These are phyloP conservation scores for Balanococcus diminutus DNA, from an alignment of 2,888 invertebrate species.

Conservation along the genomic window DNA sequence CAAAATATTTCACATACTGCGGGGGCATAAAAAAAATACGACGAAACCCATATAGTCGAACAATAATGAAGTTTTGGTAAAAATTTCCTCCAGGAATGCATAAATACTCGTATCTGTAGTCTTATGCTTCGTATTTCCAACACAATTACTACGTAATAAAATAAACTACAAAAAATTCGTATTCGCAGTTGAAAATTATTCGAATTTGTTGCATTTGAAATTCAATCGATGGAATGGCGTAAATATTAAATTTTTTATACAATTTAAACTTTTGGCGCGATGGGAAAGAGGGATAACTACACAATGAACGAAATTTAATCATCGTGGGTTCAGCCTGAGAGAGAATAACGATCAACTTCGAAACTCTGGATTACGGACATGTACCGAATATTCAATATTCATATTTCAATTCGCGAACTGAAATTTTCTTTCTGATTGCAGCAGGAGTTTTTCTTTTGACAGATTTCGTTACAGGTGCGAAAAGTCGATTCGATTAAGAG, in stretches of 20 bases:
- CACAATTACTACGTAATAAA: too few species aligned
- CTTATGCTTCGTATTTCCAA: too few species aligned
- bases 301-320: constrained; percentile 1
- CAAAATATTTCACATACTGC: background rate
- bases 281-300: background rate
- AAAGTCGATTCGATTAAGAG: background rate
- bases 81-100: background rate
- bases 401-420: background rate
- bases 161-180: background rate
- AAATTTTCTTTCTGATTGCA: background rate
- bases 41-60: background rate
- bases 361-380: background rate
- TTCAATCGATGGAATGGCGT: background rate
- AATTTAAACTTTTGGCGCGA: background rate
- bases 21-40: background rate
- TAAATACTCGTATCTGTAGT: too few species aligned
- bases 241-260: background rate
- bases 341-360: background rate
- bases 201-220: too few species aligned
- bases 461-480: background rate
- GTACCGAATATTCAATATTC: background rate
- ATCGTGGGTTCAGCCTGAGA: background rate
- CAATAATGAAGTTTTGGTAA: background rate
- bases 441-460: background rate
- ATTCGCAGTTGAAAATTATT: too few species aligned